phyloP scores from a whole-genome alignment of 2,888 invertebrate species.

The Dasypogon diadema region DNA sequence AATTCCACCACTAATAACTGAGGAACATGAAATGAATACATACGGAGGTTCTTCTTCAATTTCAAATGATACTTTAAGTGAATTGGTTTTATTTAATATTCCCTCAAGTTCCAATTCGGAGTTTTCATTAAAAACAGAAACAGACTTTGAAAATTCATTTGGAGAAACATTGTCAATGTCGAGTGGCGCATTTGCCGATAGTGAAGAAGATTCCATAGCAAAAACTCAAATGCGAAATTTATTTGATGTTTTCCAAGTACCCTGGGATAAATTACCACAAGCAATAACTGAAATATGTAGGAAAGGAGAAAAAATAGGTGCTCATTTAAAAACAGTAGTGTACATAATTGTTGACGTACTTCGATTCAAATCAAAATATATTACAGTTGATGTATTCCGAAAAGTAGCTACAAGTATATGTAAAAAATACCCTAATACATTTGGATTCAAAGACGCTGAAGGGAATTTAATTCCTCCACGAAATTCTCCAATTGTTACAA shows the following conservation, averaged over 20 bases:
- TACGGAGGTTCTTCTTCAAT: too few relatives aligned
- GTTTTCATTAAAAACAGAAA: background rate
- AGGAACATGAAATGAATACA: too few relatives aligned
- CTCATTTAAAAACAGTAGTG: slow-evolving; percentile 3
- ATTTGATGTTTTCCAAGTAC: slow-evolving; percentile 6
- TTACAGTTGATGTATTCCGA: slow-evolving; percentile 7
- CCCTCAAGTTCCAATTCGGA: background rate
- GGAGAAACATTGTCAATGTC: slow-evolving; percentile 11
- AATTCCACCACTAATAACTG: background rate
- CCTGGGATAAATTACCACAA: slow-evolving; percentile 39
- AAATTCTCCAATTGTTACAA: slow-evolving; percentile 26
- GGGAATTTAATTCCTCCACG: background rate
- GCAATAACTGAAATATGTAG: background rate
- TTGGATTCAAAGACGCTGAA: background rate
- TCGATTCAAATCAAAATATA: slow-evolving; percentile 6
- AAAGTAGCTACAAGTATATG: background rate
- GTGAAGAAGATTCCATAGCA: background rate
- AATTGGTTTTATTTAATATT: too few relatives aligned
- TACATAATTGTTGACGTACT: slow-evolving; percentile 31
- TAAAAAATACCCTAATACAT: slow-evolving; percentile 20
- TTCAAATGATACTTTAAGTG: too few relatives aligned
- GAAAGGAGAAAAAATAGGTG: background rate
- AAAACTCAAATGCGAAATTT: background rate
- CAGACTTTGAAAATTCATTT: background rate
- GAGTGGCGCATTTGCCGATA: slow-evolving; percentile 12